Evolutionary conservation across 2,113 vertebrate species (phyloP).

Genomic region (Gallinago jamesoni): DNA sequence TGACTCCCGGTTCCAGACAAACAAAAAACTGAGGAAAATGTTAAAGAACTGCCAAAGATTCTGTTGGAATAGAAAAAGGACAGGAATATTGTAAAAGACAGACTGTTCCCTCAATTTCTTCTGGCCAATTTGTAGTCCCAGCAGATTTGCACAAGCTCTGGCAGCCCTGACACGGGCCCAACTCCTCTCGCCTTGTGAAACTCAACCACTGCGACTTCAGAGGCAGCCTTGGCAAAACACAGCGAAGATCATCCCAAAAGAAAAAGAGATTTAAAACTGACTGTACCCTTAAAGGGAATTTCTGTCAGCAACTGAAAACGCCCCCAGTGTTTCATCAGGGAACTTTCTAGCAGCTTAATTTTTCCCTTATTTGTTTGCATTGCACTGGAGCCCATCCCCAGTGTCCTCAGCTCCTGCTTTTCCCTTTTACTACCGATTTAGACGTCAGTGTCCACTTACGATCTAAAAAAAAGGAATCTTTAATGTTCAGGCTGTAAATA

Average conservation of each 20-base stretch:
- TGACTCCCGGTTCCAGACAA: not conserved
- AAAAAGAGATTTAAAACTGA: not conserved
- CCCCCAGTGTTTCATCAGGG: not conserved
- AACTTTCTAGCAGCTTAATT: not conserved
- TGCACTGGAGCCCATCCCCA: not conserved
- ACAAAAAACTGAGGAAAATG: not conserved
- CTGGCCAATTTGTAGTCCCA: slow-evolving; percentile 31
- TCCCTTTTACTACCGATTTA: not conserved
- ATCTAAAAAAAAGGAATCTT: not conserved
- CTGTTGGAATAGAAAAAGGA: not conserved
- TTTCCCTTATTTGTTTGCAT: not conserved
- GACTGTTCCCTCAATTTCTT: not conserved
- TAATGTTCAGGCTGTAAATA: slow-evolving; percentile 27
- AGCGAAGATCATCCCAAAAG: not conserved
- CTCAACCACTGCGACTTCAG: not conserved
- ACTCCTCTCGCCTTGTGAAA: not conserved
- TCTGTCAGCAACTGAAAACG: slow-evolving; percentile 7
- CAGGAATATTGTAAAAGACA: not conserved
- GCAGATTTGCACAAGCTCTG: slow-evolving; percentile 2
- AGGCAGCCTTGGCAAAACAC: slow-evolving; percentile 2
- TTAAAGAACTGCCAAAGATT: not conserved
- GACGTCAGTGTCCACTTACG: fast-evolving
- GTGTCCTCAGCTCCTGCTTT: not conserved
- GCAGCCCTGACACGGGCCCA: not conserved
- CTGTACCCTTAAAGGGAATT: not conserved